Percentiles rank a stretch among this genome's conserved stretches.
These are phyloP conservation scores for Columba livia DNA, from an alignment of 2,113 vertebrate genomes.

Conservation along the genomic window DNA sequence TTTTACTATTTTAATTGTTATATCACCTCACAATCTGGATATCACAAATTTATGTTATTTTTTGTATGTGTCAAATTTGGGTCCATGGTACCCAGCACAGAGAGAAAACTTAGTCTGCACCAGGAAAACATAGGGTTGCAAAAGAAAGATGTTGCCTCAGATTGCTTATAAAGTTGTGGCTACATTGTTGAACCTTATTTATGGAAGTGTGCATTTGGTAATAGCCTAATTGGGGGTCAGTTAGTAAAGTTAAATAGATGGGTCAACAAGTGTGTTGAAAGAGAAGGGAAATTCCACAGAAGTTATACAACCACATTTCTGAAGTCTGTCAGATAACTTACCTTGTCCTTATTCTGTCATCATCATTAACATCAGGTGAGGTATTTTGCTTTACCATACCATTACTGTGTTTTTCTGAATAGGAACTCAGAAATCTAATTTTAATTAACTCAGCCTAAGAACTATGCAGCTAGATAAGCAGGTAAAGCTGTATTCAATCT, in stretches of 20 bases:
- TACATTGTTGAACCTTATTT: background rate
- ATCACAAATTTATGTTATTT: background rate
- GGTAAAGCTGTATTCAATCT: background rate
- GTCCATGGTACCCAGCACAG: background rate
- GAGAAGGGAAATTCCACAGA: background rate
- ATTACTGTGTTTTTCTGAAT: background rate
- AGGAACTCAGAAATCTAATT: background rate
- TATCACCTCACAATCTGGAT: background rate
- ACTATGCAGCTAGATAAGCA: background rate
- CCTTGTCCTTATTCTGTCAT: background rate
- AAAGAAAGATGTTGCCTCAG: background rate
- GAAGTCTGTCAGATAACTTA: background rate
- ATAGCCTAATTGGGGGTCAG: background rate
- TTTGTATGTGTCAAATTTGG: background rate
- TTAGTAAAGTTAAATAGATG: background rate
- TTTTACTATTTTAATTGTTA: background rate
- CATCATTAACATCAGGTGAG: background rate
- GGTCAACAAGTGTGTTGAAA: background rate
- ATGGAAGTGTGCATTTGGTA: background rate
- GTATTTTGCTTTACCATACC: background rate
- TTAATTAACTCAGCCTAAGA: background rate
- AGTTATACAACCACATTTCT: background rate
- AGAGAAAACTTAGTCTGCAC: background rate
- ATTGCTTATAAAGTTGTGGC: background rate
- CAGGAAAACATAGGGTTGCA: background rate